Base-by-base conservation (phyloP, 92 coral and sea anemone genomes). In the Umimayanthus kanabou region DNA sequence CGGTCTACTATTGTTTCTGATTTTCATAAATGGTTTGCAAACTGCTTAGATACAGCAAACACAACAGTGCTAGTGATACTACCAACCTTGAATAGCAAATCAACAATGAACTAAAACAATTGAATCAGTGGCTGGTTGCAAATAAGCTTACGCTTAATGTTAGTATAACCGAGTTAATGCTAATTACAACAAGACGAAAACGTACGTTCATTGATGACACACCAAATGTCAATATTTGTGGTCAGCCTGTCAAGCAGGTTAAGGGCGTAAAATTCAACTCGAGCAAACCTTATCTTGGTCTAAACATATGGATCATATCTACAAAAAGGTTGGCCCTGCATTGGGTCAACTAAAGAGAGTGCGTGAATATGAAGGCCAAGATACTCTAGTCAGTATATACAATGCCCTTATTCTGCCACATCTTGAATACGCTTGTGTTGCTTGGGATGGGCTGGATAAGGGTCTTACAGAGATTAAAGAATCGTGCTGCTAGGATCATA, bases 91-190 rank as follows among this genome's bases (percentile, higher is more conserved):
- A 66, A 82, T 20, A 2, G 0, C 77, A 67, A 66, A 82, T 82
- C 65, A 82, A 66, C 8, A 47, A 39, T 40, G 87, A 82, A 39
- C 87, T 66, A 40, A 39, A 67, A 45, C 23, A n/a, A 39, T 39
- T 82, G 61, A 82, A 72, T 67, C 61, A 66, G 39, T 82, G 87
- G 87, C 87, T 82, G 11, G 53, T 39, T 40, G 87, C 77, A 66
- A 82, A 66, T 28, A 82, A 76, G 77, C 61, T 82, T 23, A 82
- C 87, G 1, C 87, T 67, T 39, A 67, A 82, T 66, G 65, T 42
- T 23, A 82, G 58, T n/a, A 82, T 67, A 82, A 82, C 87, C 6
- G 87, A 82, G n/a, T 66, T 82, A 39, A 66, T 82, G 77, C 15
- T 82, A 22, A 29, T 82, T 82, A 42, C 77, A 66, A 66, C 87